Conservation (phyloP, 1,140 invertebrate species). For the Arctopsyche grandis region DNA sequence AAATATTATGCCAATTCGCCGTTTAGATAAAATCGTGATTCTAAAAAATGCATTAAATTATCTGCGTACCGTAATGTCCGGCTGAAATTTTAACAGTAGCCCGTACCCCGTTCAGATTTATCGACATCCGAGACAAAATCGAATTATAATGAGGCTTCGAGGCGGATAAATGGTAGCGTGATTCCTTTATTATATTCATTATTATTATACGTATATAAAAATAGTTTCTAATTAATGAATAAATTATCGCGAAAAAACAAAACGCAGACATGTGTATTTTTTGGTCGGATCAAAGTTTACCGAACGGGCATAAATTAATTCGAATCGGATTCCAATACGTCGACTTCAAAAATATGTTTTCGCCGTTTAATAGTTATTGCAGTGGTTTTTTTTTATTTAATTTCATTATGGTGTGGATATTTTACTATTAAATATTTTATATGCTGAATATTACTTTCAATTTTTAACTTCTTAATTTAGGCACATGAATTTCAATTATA, state of each 20-base stretch:
- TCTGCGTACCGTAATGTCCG: no score
- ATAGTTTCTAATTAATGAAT: constrained; percentile 16
- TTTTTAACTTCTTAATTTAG: no score
- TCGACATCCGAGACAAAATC: neutral
- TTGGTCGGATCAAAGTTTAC: constrained; percentile 1
- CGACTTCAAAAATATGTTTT: constrained; percentile 9
- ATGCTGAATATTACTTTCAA: no score
- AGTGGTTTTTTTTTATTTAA: neutral
- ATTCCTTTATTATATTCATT: neutral
- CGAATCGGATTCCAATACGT: neutral
- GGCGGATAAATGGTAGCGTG: neutral
- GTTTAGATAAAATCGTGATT: neutral
- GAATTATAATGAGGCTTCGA: constrained; percentile 21
- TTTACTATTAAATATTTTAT: neutral
- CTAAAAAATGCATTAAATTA: no score
- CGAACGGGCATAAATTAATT: constrained; percentile 5
- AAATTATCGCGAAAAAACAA: constrained; percentile 21
- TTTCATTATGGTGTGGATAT: neutral
- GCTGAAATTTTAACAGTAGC: constrained; percentile 3
- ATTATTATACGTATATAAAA: neutral
- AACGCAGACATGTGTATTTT: neutral
- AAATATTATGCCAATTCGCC: no score
- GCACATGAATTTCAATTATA: no score
- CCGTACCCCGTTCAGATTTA: neutral
- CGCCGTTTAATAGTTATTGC: constrained; percentile 1